Evolutionary conservation across 2,888 invertebrate species (phyloP).

Genomic region (Digitonthophagus gazella): DNA sequence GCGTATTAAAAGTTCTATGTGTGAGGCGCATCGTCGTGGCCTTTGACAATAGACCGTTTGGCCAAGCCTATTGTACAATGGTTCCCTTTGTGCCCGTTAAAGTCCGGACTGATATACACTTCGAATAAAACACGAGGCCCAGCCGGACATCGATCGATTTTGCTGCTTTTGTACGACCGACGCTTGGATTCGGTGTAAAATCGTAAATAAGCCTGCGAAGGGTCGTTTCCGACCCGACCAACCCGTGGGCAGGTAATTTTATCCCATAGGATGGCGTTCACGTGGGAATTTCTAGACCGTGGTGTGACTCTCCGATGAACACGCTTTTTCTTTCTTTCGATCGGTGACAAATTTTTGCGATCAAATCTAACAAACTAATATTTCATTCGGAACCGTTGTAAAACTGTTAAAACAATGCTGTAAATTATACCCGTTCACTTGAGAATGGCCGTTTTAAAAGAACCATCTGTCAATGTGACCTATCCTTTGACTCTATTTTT

Average conservation of each 20-base stretch:
- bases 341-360: background rate
- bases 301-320: background rate
- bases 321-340: background rate
- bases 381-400: background rate
- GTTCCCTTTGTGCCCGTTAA: background rate
- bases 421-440: background rate
- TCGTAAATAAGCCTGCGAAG: background rate
- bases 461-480: background rate
- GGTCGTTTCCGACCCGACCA: background rate
- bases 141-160: background rate
- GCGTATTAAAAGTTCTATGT: background rate
- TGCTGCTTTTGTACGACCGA: background rate
- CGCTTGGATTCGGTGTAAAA: background rate
- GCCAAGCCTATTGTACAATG: background rate
- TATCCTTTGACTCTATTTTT: background rate
- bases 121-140: background rate
- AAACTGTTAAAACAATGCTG: background rate
- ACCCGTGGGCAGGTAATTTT: background rate
- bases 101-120: background rate
- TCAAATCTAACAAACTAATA: background rate
- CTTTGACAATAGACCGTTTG: background rate
- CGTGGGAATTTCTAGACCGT: background rate
- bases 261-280: background rate
- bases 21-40: background rate
- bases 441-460: background rate